Evolutionary conservation across 2,888 invertebrate genomes (phyloP).

Genomic region (Dolichomitus sp.): DNA sequence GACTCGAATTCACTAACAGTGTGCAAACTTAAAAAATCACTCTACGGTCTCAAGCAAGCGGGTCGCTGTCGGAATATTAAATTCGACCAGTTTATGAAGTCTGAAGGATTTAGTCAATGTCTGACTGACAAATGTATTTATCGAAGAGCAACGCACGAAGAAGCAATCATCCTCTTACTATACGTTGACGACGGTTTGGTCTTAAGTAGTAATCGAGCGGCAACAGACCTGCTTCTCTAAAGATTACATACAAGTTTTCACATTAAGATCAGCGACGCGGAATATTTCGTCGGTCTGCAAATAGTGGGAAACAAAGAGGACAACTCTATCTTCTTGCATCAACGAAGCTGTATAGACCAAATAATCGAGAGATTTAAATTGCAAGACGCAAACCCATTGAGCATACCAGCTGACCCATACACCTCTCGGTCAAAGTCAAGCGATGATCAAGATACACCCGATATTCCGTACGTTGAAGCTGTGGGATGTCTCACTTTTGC

Average conservation of each 20-base stretch:
- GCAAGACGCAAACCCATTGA: slow-evolving; percentile 44
- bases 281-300: slow-evolving; percentile 61
- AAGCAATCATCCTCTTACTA: not conserved
- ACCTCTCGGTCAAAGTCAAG: not conserved
- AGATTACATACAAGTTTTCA: slow-evolving; percentile 41
- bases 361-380: slow-evolving; percentile 58
- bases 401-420: slow-evolving; percentile 50
- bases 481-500: slow-evolving; percentile 63
- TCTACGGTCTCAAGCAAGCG: slow-evolving; percentile 6
- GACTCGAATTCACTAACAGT: not conserved
- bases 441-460: not conserved
- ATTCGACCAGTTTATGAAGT: not conserved
- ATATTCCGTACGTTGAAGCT: slow-evolving; percentile 52
- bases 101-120: not conserved
- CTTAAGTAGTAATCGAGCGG: slow-evolving; percentile 34
- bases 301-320: slow-evolving; percentile 19
- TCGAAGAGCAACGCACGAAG: not conserved
- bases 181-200: slow-evolving; percentile 59
- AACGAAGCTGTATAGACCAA: slow-evolving; percentile 49
- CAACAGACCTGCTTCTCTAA: slow-evolving; percentile 23
- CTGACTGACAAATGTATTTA: not conserved
- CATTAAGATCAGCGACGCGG: slow-evolving; percentile 21
- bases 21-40: not conserved
- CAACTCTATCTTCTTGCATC: slow-evolving; percentile 44
- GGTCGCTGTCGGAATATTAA: not conserved